Evolutionary conservation across 1,140 invertebrate species (phyloP), one percentile per base, ranked within the genome.

Genomic region (Drosophila gunungcola): DNA sequence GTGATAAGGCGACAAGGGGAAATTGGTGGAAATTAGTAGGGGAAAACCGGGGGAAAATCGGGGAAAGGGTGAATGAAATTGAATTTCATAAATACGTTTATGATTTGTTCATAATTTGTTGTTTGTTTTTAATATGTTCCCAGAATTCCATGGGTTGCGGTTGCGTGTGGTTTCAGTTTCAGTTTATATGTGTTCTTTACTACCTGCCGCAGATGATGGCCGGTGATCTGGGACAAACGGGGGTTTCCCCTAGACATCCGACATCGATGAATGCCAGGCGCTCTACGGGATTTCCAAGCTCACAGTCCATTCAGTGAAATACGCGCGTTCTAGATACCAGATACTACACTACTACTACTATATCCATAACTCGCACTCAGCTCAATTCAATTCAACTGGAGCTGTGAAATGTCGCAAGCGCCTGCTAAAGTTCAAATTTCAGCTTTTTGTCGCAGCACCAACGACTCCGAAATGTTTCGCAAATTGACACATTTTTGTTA

Each of bases 71-170:
- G 84, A 83, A 89, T 84, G 79, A 83, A 83, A 70, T 78, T 78
- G 36, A 75, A 78, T 69, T 80, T 81, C 76, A 88, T 83, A 90
- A 90, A 90, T 90, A 90, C 80, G 76, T 78, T 90, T 84, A 84
- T 89, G 79, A 63, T 73, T 73, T 78, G 74, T 88, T 88, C 75
- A 88, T 86, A 82, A 88, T 86, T 86, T 88, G 56, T 63, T 86
- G 60, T 89, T 72, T 76, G 65, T 84, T 73, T 81, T 79, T 64
- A 75, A 78, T 86, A 79, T 57, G 43, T 79, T 84, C 80, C 13
- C 16, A 57, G 83, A 79, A 79, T 39, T 62, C 43, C 48, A 48
- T 75, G 54, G 67, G 39, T 29, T 32, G 58, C 52, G 62, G 62
- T 67, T 69, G 74, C 73, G 73, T 76, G 70, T 67, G 73, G 74